Conservation (phyloP, 2,888 invertebrate species). For the Tanypteryx hageni region DNA sequence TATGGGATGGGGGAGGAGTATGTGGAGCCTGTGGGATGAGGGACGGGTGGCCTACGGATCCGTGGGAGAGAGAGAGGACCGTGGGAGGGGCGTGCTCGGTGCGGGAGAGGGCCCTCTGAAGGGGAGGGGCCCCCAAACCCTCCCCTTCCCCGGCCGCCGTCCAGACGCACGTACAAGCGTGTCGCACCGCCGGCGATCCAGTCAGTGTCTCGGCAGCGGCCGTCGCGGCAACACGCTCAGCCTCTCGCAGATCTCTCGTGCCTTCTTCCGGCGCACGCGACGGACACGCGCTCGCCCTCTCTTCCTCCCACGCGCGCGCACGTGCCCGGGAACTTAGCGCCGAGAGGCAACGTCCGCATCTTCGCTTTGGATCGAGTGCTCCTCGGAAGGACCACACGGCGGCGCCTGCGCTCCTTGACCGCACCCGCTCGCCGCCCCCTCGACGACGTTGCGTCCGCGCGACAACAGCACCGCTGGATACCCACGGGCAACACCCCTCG, state of each 20-base stretch:
- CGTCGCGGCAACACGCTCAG: conserved; percentile 67
- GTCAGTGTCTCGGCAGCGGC: conserved; percentile 65
- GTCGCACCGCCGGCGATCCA: conserved; percentile 53
- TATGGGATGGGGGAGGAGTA: background rate
- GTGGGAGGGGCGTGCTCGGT: background rate
- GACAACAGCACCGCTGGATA: background rate
- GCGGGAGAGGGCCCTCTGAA: conserved; percentile 69
- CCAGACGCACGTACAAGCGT: conserved; percentile 54
- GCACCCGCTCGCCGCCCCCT: background rate
- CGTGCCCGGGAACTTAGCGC: background rate
- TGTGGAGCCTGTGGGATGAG: conserved; percentile 23
- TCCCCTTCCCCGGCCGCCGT: conserved; percentile 59
- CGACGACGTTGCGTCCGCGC: background rate
- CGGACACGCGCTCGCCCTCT: conserved; percentile 48
- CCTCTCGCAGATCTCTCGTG: conserved; percentile 71
- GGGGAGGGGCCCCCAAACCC: conserved; percentile 67
- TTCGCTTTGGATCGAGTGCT: background rate
- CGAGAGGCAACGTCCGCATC: background rate
- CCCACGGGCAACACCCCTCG: conserved; percentile 12
- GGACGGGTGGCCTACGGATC: conserved; percentile 73
- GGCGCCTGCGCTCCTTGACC: background rate
- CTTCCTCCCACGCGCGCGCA: conserved; percentile 54
- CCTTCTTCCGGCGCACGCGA: conserved; percentile 70
- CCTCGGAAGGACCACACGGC: background rate
- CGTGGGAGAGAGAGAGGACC: conserved; percentile 71